Base-by-base conservation (phyloP, 2,797 vertebrate species). In the Falco biarmicus region DNA sequence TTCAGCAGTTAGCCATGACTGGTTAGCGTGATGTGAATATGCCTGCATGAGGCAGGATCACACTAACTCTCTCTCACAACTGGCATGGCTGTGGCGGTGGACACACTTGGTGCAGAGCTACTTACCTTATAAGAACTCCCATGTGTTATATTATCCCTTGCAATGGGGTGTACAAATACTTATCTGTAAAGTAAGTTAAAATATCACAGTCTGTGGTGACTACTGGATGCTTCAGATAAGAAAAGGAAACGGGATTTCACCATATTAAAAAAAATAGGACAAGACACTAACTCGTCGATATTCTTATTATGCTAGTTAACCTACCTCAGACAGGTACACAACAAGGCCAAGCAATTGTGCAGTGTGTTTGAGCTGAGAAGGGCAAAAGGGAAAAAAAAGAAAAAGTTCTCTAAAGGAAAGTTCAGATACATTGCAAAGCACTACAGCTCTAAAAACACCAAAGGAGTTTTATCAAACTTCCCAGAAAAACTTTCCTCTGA, bases 401-500 rank as follows among this genome's bases (percentile, higher is more conserved):
- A 86, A 74, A 96, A 79, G 70, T 82, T 87, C 9, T 95, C 64
- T 51, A 69, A 85, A 84, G 79, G 24, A 76, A 95, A 81, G 84
- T 94, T 96, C 91, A 95, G 93, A 70, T 78, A 71, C 57, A 87
- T 94, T 95, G 96, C 86, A 95, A 96, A 97, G 90, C 3, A 2
- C 37, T 76, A 10, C 21, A 77, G 65, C 89, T 96, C 82, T 65
- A 92, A 91, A 97, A 89, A 59, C 92, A 94, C 94, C 79, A 95
- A 94, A 87, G 75, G 75, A 78, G 64, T 86, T 96, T 89, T 65
- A 94, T 78, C 54, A 71, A 75, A 94, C 86, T 95, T 95, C 59
- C 61, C 90, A 84, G 75, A 20, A 95, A 94, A 96, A 94, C 81
- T 93, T 92, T 95, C 73, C 68, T 95, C 86, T 85, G 84, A 89